Evolutionary conservation across 2,797 vertebrate species (phyloP), one percentile per base, ranked within the genome.

Genomic region (Iguana delicatissima): DNA sequence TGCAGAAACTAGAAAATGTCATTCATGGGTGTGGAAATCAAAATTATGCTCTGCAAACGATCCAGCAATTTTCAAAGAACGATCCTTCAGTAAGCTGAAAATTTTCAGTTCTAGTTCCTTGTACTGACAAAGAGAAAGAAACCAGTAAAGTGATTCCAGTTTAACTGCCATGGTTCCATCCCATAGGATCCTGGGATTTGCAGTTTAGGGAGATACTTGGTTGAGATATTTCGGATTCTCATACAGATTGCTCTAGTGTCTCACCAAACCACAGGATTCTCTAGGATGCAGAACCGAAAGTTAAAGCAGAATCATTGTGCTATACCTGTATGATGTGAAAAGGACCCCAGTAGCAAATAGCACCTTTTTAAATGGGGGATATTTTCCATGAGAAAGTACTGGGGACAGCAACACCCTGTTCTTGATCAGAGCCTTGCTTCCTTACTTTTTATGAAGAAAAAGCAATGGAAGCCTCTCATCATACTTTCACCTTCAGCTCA

Each of bases 21-120:
- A 85, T 26, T 90, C 86, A 94, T 94, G 80, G 93, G 94, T 95
- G 94, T 91, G 92, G 82, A 95, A 93, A 95, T 93, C 50, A 91
- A 50, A 29, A 50, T 89, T 64, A 55, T 88, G 92, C 89, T 87
- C 86, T 91, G 62, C 57, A 93, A 92, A 93, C 0, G 89, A 93
- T 93, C 92, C 93, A 90, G 87, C 81, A 92, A 94, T 94, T 95
- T 96, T 91, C 42, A 92, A 93, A 86, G 92, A 93, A 95, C 93
- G 93, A 92, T 92, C 85, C 81, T 84, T 26, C 0, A 95, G 90
- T 57, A 89, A 92, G 80, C 86, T 59, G 20, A 69, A 81, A 94
- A 55, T 42, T 92, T 94, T 92, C 81, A 92, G 89, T 88, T 92
- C 88, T 88, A 84, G 4, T 91, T 94, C 87, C 85, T 95, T 92